Conservation (phyloP, 2,888 invertebrate genomes). For the Dione juno region DNA sequence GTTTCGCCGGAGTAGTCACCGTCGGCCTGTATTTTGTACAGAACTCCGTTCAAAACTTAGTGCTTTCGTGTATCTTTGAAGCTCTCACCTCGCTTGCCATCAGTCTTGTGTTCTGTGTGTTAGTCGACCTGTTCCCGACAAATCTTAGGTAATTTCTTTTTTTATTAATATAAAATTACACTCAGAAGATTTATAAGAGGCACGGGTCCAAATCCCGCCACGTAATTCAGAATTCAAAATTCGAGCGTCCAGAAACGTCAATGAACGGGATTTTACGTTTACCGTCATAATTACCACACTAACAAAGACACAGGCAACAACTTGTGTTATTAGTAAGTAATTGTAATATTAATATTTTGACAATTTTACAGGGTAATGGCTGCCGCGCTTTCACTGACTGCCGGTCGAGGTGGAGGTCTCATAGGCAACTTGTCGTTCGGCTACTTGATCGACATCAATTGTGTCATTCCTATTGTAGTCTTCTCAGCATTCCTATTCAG, state of each 20-base stretch:
- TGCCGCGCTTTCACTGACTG: conserved; percentile 89
- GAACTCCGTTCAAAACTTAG: conserved; percentile 87
- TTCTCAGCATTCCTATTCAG: conserved; percentile 89
- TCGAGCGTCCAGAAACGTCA: too few species aligned
- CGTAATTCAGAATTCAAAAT: too few species aligned
- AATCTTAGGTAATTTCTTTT: conserved; percentile 86
- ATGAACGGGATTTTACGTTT: too few species aligned
- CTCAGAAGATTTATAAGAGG: too few species aligned
- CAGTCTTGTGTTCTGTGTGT: conserved; percentile 91
- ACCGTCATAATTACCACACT: too few species aligned
- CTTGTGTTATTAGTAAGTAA: background rate
- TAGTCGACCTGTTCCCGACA: conserved; percentile 92
- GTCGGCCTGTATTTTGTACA: conserved; percentile 90
- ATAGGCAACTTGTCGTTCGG: conserved; percentile 90
- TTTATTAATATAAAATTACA: too few species aligned
- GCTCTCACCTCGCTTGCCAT: conserved; percentile 91
- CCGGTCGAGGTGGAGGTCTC: conserved; percentile 90
- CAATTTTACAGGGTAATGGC: conserved; percentile 88
- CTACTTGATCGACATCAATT: conserved; percentile 91
- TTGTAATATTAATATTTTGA: background rate
- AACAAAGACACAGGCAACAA: too few species aligned
- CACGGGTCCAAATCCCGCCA: too few species aligned
- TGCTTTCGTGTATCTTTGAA: conserved; percentile 91
- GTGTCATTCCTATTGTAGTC: conserved; percentile 88
- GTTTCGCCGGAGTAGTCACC: conserved; percentile 88